Percentiles rank a stretch among this genome's conserved stretches.
Conservation (phyloP, 1,140 invertebrate species). For the Meloidogyne floridensis region DNA sequence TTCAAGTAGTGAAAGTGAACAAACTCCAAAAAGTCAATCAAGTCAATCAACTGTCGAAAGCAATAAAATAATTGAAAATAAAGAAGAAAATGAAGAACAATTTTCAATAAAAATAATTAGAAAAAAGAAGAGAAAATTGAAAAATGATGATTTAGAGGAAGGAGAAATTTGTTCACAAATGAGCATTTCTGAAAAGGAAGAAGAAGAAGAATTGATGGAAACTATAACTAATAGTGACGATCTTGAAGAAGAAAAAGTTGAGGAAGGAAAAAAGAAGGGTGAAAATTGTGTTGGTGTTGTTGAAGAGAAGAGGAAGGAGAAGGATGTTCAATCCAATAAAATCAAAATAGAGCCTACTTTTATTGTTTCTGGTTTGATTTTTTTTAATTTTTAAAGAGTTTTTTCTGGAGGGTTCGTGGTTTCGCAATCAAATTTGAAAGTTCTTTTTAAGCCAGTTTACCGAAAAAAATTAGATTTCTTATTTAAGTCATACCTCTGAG, state of each 20-base stretch:
- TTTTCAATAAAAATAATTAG: neutral
- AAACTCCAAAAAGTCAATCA: constrained; percentile 11
- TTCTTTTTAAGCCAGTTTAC: no score
- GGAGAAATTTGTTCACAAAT: constrained; percentile 16
- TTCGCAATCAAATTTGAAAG: no score
- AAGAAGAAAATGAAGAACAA: neutral
- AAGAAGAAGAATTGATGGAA: neutral
- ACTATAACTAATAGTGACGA: neutral
- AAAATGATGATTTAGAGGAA: constrained; percentile 18
- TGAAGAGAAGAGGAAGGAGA: neutral
- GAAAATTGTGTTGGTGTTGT: neutral
- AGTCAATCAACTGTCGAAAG: neutral
- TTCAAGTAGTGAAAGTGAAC: neutral
- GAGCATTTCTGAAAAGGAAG: neutral
- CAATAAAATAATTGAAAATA: neutral
- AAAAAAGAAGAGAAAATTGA: neutral
- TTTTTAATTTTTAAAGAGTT: no score
- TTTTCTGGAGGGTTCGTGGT: no score
- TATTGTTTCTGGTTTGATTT: neutral
- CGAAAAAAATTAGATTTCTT: no score
- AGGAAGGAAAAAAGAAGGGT: neutral
- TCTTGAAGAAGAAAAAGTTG: neutral
- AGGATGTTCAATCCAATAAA: neutral
- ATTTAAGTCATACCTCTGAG: no score
- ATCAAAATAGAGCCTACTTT: neutral